These are phyloP conservation scores for Zeuzera pyrina DNA, from an alignment of 2,888 invertebrate species.

Conservation along the genomic window DNA sequence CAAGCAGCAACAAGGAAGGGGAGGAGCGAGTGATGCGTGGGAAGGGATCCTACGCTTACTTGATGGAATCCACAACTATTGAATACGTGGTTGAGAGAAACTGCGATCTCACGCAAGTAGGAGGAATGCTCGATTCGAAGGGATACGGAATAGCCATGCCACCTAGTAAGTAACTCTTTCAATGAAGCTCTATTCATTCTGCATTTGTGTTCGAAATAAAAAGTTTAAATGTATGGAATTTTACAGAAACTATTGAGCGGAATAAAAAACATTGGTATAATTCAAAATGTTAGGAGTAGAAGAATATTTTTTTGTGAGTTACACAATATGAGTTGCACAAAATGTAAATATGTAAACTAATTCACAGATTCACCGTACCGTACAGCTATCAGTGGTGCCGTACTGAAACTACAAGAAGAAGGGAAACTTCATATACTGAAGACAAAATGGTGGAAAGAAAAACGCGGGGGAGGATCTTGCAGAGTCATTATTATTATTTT, in stretches of 20 bases:
- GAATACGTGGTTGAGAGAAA: conserved; percentile 94
- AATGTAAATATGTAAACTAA: not conserved
- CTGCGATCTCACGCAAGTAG: conserved; percentile 93
- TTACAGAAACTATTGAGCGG: too few species aligned
- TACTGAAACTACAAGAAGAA: conserved; percentile 95
- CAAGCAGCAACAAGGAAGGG: conserved; percentile 89
- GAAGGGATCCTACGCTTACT: conserved; percentile 92
- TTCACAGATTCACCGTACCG: conserved; percentile 91
- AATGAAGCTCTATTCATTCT: too few species aligned
- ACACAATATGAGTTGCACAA: not conserved
- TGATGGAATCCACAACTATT: conserved; percentile 98
- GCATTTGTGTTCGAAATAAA: too few species aligned
- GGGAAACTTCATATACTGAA: conserved; percentile 94
- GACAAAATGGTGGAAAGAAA: conserved; percentile 98
- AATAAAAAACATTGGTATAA: too few species aligned
- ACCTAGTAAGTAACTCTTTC: conserved; percentile 87
- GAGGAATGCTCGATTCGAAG: conserved; percentile 93
- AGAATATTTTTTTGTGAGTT: not conserved
- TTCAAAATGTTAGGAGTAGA: too few species aligned
- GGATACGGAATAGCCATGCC: conserved; percentile 97
- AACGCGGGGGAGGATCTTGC: conserved; percentile 90
- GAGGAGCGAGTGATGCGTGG: conserved; percentile 90
- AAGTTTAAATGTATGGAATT: too few species aligned
- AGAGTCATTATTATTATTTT: conserved; percentile 82
- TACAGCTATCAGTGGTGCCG: conserved; percentile 94